Base-by-base conservation (phyloP, 2,113 vertebrate genomes). In the Muscicapa adusta region DNA sequence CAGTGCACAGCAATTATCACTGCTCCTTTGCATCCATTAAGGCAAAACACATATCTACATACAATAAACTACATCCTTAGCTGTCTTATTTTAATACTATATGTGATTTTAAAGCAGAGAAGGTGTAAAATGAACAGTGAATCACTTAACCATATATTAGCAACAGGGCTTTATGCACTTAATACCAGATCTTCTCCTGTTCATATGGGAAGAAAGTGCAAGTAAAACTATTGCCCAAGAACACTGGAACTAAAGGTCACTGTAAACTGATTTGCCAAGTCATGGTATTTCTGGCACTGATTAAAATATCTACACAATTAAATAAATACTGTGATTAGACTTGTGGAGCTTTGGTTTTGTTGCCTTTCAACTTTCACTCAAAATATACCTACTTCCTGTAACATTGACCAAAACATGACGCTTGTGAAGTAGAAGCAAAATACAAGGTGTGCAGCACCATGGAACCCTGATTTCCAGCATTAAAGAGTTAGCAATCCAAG, bases 11-110 rank as follows among this genome's bases (percentile, higher is more conserved):
- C 94, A 96, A 97, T 93, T 95, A 94, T 58, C 93, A 96, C 97
- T 97, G 94, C 91, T 97, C 95, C 92, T 97, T 83, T 92, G 86
- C n/a, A 96, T 67, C 93, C 67, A 9, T 94, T 98, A 98, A 98
- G 97, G 97, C 97, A 97, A 97, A 93, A 95, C 26, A 43, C 94
- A 22, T 82, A 91, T 71, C 86, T 89, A 95, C 33, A 74, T 50
- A 96, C 14, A 94, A 63, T 85, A 96, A 94, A 56, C 87, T 85
- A 84, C 75, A 86, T 81, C 89, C 88, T 89, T 93, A 78, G 85
- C 77, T 29, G 8, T 95, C 91, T 96, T 89, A 62, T 57, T 95
- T 95, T 71, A 97, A 95, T 91, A 85, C 45, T 94, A 85, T 9
- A 36, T 60, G 77, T 87, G 94, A 95, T 93, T 91, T 96, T 77